These are phyloP conservation scores for Melipona quadrifasciata DNA, from an alignment of 1,140 invertebrate species.

Conservation along the genomic window DNA sequence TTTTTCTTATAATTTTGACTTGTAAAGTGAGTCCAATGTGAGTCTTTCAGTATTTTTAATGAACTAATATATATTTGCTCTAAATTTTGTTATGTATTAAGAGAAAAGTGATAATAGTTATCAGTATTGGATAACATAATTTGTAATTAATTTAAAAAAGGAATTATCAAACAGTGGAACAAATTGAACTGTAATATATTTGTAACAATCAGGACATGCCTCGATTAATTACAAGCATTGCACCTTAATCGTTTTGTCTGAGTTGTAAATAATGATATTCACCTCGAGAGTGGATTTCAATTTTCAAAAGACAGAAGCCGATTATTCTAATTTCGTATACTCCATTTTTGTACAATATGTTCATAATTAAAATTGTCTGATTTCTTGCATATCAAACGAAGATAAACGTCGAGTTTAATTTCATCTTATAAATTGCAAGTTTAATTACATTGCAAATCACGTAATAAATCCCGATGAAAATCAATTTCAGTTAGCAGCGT, in stretches of 20 bases:
- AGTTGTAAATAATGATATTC: background rate
- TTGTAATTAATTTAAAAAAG: background rate
- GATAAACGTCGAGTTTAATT: background rate
- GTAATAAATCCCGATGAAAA: too few relatives aligned
- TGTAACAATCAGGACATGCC: background rate
- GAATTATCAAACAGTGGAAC: background rate
- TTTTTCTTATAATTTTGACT: too few relatives aligned
- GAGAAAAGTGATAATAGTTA: background rate
- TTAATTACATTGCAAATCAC: background rate
- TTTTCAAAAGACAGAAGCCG: background rate
- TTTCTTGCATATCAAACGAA: background rate
- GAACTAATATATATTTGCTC: background rate
- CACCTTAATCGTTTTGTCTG: background rate
- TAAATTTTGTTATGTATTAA: background rate
- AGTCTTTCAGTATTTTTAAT: too few relatives aligned
- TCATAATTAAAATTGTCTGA: background rate
- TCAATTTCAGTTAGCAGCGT: background rate
- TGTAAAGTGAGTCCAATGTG: too few relatives aligned
- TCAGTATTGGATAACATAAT: background rate
- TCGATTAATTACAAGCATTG: background rate
- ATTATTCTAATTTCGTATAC: background rate
- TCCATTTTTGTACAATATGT: background rate
- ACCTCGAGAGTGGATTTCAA: background rate
- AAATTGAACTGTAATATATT: background rate
- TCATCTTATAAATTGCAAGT: background rate